Conservation (phyloP, 2,113 vertebrate species). For the Rhea americana region DNA sequence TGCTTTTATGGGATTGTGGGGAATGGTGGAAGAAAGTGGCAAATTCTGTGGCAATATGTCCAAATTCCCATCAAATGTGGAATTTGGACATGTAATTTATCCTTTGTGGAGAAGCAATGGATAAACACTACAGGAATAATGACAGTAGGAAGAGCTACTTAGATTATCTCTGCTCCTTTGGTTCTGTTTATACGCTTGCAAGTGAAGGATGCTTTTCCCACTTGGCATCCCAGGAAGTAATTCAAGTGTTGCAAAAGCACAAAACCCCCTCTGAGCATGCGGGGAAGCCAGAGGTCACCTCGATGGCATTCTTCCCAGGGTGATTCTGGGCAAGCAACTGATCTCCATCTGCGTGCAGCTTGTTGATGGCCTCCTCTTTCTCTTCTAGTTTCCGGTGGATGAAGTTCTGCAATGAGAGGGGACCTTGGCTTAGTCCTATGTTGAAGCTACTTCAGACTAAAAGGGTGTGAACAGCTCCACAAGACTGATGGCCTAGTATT, state of each 20-base stretch:
- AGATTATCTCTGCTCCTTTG: not conserved
- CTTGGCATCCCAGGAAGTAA: not conserved
- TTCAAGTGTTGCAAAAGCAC: not conserved
- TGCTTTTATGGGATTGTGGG: not conserved
- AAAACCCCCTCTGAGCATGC: rapidly evolving
- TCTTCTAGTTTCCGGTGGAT: conserved; percentile 92
- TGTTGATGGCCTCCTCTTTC: conserved; percentile 89
- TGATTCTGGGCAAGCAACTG: conserved; percentile 82
- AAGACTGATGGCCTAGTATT: rapidly evolving
- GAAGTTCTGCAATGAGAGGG: conserved; percentile 81
- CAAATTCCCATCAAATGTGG: not conserved
- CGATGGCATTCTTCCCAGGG: conserved; percentile 90
- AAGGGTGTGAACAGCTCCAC: not conserved
- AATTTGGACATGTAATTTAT: not conserved
- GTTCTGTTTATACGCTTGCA: not conserved
- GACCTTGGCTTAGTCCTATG: not conserved
- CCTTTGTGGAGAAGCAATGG: not conserved
- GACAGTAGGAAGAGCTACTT: not conserved
- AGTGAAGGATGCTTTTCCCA: not conserved
- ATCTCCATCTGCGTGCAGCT: conserved; percentile 89
- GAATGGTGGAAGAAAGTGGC: not conserved
- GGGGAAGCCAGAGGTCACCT: conserved; percentile 74
- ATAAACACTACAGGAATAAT: not conserved
- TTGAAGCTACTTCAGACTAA: not conserved
- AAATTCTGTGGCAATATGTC: not conserved